Evolutionary conservation across 2,113 vertebrate species (phyloP).

Genomic region (Megalops atlanticus): DNA sequence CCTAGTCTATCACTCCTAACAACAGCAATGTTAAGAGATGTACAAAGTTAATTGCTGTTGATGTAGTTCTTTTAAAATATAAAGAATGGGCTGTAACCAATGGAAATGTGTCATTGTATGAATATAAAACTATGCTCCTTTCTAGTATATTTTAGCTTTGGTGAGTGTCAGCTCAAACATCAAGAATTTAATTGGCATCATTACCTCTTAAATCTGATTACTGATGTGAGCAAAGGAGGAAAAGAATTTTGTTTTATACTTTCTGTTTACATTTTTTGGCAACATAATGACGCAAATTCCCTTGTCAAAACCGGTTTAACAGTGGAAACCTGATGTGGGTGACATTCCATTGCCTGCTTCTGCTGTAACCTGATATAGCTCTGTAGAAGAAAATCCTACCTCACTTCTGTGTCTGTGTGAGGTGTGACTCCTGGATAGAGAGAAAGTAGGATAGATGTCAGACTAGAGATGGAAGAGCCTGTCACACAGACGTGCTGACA

Average conservation of each 20-base stretch:
- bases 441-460: too few species aligned
- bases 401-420: too few species aligned
- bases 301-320: neutral
- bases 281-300: neutral
- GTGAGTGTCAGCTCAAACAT: neutral
- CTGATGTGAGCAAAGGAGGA: neutral
- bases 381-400: neutral
- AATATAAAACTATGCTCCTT: too few species aligned
- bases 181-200: neutral
- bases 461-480: neutral
- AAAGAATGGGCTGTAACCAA: too few species aligned
- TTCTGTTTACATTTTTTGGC: neutral
- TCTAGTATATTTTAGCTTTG: too few species aligned
- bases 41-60: too few species aligned
- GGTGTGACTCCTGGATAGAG: too few species aligned
- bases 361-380: conserved; percentile 35
- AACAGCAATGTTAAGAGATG: too few species aligned
- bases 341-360: conserved; percentile 32
- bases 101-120: too few species aligned
- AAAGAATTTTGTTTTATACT: neutral
- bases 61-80: too few species aligned
- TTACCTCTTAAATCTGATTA: neutral
- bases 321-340: conserved; percentile 30
- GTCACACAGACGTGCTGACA: neutral
- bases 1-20: too few species aligned